A percentile compares a stretch with the other conserved stretches of the same genome.
Conservation (phyloP, 2,797 vertebrate species). For the Adelosebastes latens region DNA sequence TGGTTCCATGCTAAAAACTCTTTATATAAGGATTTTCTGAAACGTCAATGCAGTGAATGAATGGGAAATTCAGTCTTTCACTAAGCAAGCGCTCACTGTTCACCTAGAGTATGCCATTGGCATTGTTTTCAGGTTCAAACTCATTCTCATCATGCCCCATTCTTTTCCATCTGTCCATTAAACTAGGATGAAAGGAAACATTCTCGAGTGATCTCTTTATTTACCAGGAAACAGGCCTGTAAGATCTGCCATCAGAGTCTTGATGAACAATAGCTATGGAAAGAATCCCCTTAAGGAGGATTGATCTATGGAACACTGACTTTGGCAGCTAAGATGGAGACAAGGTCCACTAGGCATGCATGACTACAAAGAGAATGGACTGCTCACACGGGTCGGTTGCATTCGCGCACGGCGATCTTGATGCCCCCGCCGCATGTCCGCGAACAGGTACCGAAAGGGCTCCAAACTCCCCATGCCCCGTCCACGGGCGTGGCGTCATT, state of each 20-base stretch:
- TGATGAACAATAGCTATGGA: slow-evolving; percentile 60
- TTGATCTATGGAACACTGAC: slow-evolving; percentile 74
- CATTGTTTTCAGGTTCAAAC: slow-evolving; percentile 3
- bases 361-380: slow-evolving; percentile 70
- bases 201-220: slow-evolving; percentile 9
- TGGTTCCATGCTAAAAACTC: no score
- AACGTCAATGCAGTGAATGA: background rate
- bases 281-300: slow-evolving; percentile 60
- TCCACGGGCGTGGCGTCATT: slow-evolving; percentile 85
- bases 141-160: background rate
- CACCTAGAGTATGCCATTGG: background rate
- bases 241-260: slow-evolving; percentile 28
- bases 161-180: background rate
- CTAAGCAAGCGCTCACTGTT: fast-evolving
- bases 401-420: slow-evolving; percentile 93
- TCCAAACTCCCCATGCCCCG: slow-evolving; percentile 97
- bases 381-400: slow-evolving; percentile 96
- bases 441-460: slow-evolving; percentile 95
- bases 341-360: slow-evolving; percentile 62
- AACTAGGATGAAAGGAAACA: slow-evolving; percentile 30
- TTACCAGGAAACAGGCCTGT: slow-evolving; percentile 27
- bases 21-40: no score
- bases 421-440: slow-evolving; percentile 96
- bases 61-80: no score
- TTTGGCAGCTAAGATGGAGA: slow-evolving; percentile 60